Percentiles rank a stretch among this genome's conserved stretches.
Evolutionary conservation across 2,113 vertebrate species (phyloP).

Genomic region (Ellobius talpinus): DNA sequence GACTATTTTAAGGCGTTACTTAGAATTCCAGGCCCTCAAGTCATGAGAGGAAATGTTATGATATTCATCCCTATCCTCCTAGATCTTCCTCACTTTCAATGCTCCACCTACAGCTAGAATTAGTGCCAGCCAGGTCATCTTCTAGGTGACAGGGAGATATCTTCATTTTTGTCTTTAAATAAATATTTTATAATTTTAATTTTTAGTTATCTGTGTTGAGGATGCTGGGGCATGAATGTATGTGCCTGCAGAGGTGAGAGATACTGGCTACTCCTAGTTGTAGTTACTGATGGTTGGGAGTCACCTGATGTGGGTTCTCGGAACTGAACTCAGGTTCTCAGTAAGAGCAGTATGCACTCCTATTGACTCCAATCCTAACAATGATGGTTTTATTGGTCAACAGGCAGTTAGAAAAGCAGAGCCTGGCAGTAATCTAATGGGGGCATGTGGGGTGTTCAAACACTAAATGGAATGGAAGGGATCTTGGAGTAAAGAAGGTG

Average conservation of each 20-base stretch:
- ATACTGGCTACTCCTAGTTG: neutral
- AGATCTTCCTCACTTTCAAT: neutral
- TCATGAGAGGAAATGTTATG: neutral
- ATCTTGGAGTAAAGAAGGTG: neutral
- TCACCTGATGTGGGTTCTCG: neutral
- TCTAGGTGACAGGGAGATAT: neutral
- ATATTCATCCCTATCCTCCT: neutral
- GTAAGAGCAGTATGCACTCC: neutral
- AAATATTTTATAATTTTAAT: neutral
- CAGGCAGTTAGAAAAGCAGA: neutral
- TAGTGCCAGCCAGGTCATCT: neutral
- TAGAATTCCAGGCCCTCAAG: neutral
- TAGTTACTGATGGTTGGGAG: neutral
- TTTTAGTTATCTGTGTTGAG: neutral
- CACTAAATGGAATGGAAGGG: neutral
- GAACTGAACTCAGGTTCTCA: neutral
- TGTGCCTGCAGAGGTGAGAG: neutral
- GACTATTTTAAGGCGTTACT: neutral
- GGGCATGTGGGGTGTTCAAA: neutral
- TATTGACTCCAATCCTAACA: neutral
- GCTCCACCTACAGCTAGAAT: neutral
- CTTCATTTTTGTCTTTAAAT: neutral
- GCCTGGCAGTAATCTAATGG: neutral
- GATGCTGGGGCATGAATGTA: neutral
- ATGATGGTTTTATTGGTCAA: neutral